Evolutionary conservation across 2,113 vertebrate species (phyloP).

Genomic region (Microtus richardsoni): DNA sequence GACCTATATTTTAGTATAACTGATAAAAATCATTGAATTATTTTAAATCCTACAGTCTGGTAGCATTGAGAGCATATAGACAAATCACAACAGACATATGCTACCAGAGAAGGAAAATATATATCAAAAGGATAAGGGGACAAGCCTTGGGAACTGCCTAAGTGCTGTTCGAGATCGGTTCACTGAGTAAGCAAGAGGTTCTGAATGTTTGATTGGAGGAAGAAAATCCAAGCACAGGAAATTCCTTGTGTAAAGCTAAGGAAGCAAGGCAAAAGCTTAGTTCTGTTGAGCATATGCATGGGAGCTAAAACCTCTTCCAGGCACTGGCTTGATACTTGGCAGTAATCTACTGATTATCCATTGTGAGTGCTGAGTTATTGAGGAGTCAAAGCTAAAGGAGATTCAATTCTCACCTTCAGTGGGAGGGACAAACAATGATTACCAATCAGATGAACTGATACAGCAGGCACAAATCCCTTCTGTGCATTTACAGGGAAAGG

Average conservation of each 20-base stretch:
- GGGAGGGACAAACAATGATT: neutral
- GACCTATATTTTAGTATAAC: neutral
- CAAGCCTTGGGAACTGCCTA: neutral
- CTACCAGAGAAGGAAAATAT: neutral
- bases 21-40: neutral
- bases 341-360: neutral
- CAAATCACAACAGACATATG: neutral
- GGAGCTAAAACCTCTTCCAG: neutral
- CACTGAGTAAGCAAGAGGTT: neutral
- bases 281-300: neutral
- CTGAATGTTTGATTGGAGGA: neutral
- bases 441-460: neutral
- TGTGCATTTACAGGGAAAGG: neutral
- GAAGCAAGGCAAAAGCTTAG: neutral
- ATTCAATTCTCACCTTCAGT: neutral
- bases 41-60: neutral
- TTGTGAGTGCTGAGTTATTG: neutral
- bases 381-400: neutral
- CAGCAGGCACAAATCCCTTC: neutral
- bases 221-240: neutral
- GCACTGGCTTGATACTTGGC: neutral
- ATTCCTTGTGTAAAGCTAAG: neutral
- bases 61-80: neutral
- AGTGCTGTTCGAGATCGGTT: neutral
- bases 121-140: neutral